phyloP scores from a whole-genome alignment of 2,797 vertebrate genomes.

The Myiothlypis chrysogaster region DNA sequence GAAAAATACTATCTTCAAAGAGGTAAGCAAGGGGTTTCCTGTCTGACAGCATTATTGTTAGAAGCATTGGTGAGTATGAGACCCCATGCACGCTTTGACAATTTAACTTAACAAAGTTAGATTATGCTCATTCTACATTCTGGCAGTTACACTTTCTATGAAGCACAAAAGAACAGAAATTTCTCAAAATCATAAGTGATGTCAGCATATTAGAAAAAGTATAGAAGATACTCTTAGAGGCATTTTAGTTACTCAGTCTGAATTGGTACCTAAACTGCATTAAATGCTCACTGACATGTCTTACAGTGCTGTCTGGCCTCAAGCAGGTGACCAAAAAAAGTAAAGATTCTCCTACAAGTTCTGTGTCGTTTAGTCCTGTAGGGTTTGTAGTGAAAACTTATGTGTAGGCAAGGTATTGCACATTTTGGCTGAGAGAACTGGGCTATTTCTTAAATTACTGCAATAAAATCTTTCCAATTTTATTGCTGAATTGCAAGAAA shows the following conservation, averaged over 20 bases:
- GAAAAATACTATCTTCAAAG: neutral
- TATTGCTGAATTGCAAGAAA: neutral
- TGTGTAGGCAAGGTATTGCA: accelerated
- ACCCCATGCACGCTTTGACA: neutral
- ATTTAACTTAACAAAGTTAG: neutral
- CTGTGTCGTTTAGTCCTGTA: neutral
- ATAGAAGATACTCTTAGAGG: neutral
- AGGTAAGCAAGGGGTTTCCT: neutral
- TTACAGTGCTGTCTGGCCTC: neutral
- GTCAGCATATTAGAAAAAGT: neutral
- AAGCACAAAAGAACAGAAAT: neutral
- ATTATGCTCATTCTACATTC: neutral
- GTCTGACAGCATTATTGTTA: neutral
- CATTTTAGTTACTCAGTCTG: neutral
- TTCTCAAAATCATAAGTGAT: neutral
- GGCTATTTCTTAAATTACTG: neutral
- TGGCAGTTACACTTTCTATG: neutral
- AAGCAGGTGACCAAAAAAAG: neutral
- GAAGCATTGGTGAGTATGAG: neutral
- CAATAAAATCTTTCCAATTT: neutral
- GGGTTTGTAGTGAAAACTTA: neutral
- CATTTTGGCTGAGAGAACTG: neutral
- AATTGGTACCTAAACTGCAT: neutral
- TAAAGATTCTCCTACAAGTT: neutral
- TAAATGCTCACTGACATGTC: neutral